These are phyloP conservation scores for Pocillopora grandis DNA, from an alignment of 92 coral and sea anemone genomes.

Conservation along the genomic window DNA sequence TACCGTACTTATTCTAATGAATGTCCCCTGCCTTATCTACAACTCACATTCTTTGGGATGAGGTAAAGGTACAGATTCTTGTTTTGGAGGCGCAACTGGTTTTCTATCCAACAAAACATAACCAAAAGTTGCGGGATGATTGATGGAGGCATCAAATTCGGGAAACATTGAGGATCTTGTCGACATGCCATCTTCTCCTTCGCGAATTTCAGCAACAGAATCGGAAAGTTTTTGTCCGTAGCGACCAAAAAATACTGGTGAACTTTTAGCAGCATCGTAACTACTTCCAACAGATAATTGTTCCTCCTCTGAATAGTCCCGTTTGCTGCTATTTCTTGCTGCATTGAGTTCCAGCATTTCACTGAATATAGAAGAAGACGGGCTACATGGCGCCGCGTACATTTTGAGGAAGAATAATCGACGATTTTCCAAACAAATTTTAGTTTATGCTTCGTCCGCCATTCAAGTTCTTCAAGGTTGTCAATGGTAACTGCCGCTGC, in stretches of 20 bases:
- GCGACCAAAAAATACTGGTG: conserved; percentile 95
- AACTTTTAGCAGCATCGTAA: conserved; percentile 80
- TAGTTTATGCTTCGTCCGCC: conserved; percentile 55
- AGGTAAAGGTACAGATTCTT: conserved; percentile 71
- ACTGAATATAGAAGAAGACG: conserved; percentile 82
- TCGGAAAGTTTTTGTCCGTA: conserved; percentile 85
- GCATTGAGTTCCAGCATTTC: conserved; percentile 87
- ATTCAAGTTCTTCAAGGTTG: conserved; percentile 50
- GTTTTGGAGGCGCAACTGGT: conserved; percentile 64
- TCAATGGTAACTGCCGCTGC: conserved; percentile 58
- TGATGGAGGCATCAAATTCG: conserved; percentile 82
- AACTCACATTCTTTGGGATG: conserved; percentile 83
- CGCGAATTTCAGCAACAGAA: conserved; percentile 51
- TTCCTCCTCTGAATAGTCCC: conserved; percentile 64
- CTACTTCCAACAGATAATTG: conserved; percentile 45
- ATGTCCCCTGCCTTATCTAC: not conserved
- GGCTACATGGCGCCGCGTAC: conserved; percentile 83
- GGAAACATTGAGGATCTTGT: conserved; percentile 72
- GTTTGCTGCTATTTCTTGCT: conserved; percentile 53
- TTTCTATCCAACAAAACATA: conserved; percentile 84
- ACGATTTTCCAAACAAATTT: not conserved
- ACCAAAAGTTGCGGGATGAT: conserved; percentile 90
- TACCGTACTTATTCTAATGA: not conserved
- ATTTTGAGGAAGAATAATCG: conserved; percentile 49
- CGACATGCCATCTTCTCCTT: conserved; percentile 66